Percentiles rank a stretch among this genome's conserved stretches.
Conservation (phyloP, 2,888 invertebrate genomes). For the Teinopalpus imperialis region DNA sequence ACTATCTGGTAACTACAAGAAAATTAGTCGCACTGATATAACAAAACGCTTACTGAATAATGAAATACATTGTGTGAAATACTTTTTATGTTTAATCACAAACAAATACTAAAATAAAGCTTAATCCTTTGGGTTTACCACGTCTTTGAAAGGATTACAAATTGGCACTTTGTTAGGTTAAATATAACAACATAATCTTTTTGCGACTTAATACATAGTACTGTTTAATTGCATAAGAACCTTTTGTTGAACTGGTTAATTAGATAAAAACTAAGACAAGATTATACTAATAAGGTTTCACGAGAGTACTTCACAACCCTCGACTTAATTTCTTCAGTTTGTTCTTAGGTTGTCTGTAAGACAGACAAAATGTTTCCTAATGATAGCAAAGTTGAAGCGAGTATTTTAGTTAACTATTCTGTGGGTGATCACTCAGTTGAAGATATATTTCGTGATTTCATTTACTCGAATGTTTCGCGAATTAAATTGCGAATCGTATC, state of each 20-base stretch:
- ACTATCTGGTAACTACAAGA: too few relatives aligned
- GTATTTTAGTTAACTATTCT: slow-evolving; percentile 34
- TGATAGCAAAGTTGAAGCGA: slow-evolving; percentile 26
- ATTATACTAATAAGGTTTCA: slow-evolving; percentile 22
- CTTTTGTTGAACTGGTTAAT: slow-evolving; percentile 14
- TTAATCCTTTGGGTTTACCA: too few relatives aligned
- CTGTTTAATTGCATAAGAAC: slow-evolving; percentile 16
- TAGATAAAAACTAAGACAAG: slow-evolving; percentile 18
- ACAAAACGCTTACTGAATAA: too few relatives aligned
- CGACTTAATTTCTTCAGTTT: slow-evolving; percentile 16
- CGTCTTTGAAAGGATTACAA: too few relatives aligned
- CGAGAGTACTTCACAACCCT: slow-evolving; percentile 8
- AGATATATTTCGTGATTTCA: slow-evolving; percentile 19
- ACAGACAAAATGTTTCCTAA: slow-evolving; percentile 21
- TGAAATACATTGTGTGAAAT: too few relatives aligned
- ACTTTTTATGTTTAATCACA: too few relatives aligned
- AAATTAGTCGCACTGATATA: too few relatives aligned
- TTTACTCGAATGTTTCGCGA: slow-evolving; percentile 6
- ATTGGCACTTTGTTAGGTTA: too few relatives aligned
- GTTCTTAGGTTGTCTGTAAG: slow-evolving; percentile 20
- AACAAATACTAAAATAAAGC: too few relatives aligned
- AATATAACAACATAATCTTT: too few relatives aligned
- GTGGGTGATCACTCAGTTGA: slow-evolving; percentile 15
- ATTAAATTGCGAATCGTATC: slow-evolving; percentile 27
- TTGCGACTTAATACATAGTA: slow-evolving; percentile 5